Base-by-base conservation (phyloP, 2,888 invertebrate genomes). In the Gymnocheta viridis region DNA sequence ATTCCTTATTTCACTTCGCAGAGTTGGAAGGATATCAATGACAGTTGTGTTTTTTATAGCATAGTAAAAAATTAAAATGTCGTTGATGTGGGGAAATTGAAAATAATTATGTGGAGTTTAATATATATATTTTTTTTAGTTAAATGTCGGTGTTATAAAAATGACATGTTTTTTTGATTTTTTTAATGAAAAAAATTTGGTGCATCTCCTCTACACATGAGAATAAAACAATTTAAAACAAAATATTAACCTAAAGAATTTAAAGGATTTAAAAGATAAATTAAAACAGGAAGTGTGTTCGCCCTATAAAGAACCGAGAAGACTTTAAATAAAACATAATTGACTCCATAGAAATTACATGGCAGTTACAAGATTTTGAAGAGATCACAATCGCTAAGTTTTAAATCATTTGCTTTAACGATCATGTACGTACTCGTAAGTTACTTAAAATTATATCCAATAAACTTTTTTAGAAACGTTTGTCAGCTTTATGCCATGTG, bases 41-140 rank as follows among this genome's bases (percentile, higher is more conserved):
- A 67, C 83, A 84, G 72, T 64, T 69, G 32, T 72, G 35, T 47
- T 58, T 66, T 80, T 78, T 56, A 72, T 32, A 17, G 38, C 35
- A 38, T 58, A 7, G 14, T 49, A 72, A 60, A 70, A 60, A 56
- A 58, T 27, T 10, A 49, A 60, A 47, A 58, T 49, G n/a, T 56
- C 19, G 62, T 1, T 79, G 58, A 67, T 73, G 80, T 80, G 84
- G 77, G 69, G 81, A 84, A 62, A 67, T 66, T 76, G 64, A 60
- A 70, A 64, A 76, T 38, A 54, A 76, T 66, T 41, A 32, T 79
- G 14, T 67, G 66, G 32, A 74, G 27, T 60, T 64, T 12, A 17
- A 22, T 64, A 29, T 35, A 7, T 66, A 29, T 29, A 0, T 14
- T 9, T 47, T 41, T 35, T 58, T 27, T 27, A 35, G 60, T 69